Conservation (phyloP, 1,140 invertebrate species). For the Drosophila novamexicana region DNA sequence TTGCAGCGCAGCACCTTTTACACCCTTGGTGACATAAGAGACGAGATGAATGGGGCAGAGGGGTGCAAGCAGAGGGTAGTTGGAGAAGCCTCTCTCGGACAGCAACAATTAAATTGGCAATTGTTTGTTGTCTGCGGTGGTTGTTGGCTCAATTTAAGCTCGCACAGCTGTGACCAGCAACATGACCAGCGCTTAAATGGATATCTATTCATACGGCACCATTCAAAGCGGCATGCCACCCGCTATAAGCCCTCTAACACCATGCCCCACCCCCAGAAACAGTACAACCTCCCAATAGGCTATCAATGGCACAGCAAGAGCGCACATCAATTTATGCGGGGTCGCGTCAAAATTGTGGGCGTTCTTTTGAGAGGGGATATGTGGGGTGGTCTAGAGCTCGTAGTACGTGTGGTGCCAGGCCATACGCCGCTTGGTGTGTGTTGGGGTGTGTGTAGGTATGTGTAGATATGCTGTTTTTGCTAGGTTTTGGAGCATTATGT, state of each 20-base stretch:
- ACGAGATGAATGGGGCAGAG: background rate
- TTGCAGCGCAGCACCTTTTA: slow-evolving; percentile 34
- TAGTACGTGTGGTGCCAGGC: slow-evolving; percentile 1
- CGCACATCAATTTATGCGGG: slow-evolving; percentile 54
- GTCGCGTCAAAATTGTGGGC: slow-evolving; percentile 47
- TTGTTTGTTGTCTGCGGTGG: slow-evolving; percentile 52
- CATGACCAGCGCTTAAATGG: slow-evolving; percentile 25
- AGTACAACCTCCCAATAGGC: slow-evolving; percentile 1
- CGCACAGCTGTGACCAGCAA: slow-evolving; percentile 20
- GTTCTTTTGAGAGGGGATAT: slow-evolving; percentile 5
- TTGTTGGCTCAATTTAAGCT: slow-evolving; percentile 42
- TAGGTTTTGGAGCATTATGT: slow-evolving; percentile 9
- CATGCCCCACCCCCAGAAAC: background rate
- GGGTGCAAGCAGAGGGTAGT: background rate
- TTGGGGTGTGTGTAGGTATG: too few relatives aligned
- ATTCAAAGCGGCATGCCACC: background rate
- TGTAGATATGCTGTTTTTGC: background rate
- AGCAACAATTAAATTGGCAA: slow-evolving; percentile 65
- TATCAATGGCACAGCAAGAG: slow-evolving; percentile 15
- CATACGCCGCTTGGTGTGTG: slow-evolving; percentile 2
- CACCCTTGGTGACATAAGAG: background rate
- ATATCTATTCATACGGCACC: slow-evolving; percentile 29
- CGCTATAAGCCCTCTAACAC: slow-evolving; percentile 7
- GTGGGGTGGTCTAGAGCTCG: background rate
- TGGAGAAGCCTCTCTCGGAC: slow-evolving; percentile 9